Conservation (phyloP, 2,797 vertebrate genomes). For the Muscicapa striata region DNA sequence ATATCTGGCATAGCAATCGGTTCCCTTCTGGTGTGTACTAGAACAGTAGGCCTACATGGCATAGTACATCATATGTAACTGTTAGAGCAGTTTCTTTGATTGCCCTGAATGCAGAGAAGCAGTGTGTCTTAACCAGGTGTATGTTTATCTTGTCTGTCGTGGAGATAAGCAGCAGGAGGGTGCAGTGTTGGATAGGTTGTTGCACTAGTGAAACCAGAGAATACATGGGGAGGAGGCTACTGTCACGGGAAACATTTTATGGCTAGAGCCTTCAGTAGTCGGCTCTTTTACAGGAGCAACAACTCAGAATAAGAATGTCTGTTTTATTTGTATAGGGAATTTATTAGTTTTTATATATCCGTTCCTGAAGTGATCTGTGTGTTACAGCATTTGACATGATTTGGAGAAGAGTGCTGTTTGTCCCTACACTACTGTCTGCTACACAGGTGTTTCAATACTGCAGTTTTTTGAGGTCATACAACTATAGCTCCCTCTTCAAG, state of each 20-base stretch:
- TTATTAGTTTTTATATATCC: neutral
- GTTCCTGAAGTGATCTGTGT: neutral
- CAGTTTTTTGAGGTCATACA: neutral
- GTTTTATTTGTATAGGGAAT: neutral
- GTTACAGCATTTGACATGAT: neutral
- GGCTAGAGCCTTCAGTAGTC: neutral
- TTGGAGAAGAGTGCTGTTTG: neutral
- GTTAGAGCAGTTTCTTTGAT: neutral
- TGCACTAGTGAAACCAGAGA: neutral
- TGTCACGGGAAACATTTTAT: accelerated
- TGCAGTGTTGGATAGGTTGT: neutral
- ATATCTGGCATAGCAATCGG: neutral
- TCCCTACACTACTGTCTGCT: neutral
- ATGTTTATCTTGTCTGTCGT: neutral
- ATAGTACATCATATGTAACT: neutral
- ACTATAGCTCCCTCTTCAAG: neutral
- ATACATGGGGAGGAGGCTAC: accelerated
- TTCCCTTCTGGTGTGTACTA: neutral
- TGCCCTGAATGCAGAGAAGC: neutral
- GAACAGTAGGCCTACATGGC: accelerated
- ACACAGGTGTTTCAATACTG: neutral
- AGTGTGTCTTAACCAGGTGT: neutral
- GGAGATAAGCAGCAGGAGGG: neutral
- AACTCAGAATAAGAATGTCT: neutral
- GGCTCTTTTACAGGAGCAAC: neutral